A percentile compares a stretch with the other conserved stretches of the same genome.
Evolutionary conservation across 1,140 invertebrate species (phyloP).

Genomic region (Coenobita brevimanus): DNA sequence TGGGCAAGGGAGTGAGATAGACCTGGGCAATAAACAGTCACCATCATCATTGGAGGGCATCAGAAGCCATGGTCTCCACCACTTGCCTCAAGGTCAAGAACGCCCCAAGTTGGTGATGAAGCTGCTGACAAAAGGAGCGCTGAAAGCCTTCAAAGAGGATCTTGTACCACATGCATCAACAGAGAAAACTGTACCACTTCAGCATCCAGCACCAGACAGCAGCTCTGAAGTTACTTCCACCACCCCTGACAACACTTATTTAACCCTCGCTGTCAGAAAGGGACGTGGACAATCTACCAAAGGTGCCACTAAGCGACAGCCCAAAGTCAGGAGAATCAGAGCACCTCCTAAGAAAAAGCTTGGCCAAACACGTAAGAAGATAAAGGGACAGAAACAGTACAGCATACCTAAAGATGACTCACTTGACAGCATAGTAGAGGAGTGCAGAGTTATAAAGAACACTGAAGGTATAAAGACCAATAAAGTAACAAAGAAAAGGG

Average conservation of each 20-base stretch:
- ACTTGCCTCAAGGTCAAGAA: not conserved
- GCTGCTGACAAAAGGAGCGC: constrained; percentile 52
- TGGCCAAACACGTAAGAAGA: not conserved
- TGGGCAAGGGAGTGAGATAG: too few species aligned
- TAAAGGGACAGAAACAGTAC: not conserved
- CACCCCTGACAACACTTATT: constrained; percentile 24
- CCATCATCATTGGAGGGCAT: too few species aligned
- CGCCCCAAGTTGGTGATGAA: not conserved
- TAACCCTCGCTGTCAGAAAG: not conserved
- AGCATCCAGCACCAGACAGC: constrained; percentile 37
- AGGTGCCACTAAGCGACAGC: not conserved
- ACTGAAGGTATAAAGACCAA: too few species aligned
- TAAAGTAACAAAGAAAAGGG: not conserved
- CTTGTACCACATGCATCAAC: not conserved
- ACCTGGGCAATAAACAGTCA: too few species aligned
- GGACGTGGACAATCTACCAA: not conserved
- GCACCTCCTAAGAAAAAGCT: not conserved
- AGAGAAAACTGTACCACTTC: not conserved
- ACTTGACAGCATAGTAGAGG: too few species aligned
- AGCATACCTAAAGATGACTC: not conserved
- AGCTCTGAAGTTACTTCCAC: constrained; percentile 58
- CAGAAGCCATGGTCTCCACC: too few species aligned
- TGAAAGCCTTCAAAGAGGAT: constrained; percentile 51
- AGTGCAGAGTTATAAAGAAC: too few species aligned
- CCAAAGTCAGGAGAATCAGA: not conserved